Conservation (phyloP, 2,888 invertebrate species). For the Athalia rosae region DNA sequence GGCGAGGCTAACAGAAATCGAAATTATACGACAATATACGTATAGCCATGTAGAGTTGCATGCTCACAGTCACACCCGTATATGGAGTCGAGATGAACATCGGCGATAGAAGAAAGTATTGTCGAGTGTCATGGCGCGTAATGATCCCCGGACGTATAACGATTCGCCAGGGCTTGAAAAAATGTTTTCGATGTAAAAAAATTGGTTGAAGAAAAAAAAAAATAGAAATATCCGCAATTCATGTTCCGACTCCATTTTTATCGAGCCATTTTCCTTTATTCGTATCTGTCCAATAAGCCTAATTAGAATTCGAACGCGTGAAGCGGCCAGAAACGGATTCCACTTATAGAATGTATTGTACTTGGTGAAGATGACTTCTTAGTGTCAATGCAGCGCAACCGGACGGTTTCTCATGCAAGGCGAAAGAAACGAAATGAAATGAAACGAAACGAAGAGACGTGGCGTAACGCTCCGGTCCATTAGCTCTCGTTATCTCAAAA, state of each 20-base stretch:
- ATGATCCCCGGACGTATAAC: constrained; percentile 47
- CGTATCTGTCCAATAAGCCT: too few relatives aligned
- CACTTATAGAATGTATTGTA: background rate
- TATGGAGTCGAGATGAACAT: constrained; percentile 55
- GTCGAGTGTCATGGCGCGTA: constrained; percentile 47
- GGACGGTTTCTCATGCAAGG: constrained; percentile 5
- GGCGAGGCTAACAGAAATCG: constrained; percentile 45
- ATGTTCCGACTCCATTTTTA: too few relatives aligned
- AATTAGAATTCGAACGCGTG: too few relatives aligned
- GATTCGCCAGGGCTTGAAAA: background rate
- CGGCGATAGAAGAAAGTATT: constrained; percentile 52
- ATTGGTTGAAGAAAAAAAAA: too few relatives aligned
- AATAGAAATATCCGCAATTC: too few relatives aligned
- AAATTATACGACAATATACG: constrained; percentile 46
- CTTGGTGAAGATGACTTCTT: too few relatives aligned
- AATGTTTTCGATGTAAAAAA: too few relatives aligned
- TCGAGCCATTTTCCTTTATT: too few relatives aligned
- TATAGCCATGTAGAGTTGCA: constrained; percentile 33
- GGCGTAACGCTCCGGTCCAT: constrained; percentile 32
- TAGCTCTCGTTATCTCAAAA: constrained; percentile 35
- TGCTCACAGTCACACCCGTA: constrained; percentile 47
- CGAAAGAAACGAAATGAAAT: constrained; percentile 23
- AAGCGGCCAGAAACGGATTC: constrained; percentile 7
- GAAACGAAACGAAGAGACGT: background rate
- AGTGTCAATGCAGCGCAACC: too few relatives aligned